Conservation (phyloP, 1,140 invertebrate species). For the Platyura marginata region DNA sequence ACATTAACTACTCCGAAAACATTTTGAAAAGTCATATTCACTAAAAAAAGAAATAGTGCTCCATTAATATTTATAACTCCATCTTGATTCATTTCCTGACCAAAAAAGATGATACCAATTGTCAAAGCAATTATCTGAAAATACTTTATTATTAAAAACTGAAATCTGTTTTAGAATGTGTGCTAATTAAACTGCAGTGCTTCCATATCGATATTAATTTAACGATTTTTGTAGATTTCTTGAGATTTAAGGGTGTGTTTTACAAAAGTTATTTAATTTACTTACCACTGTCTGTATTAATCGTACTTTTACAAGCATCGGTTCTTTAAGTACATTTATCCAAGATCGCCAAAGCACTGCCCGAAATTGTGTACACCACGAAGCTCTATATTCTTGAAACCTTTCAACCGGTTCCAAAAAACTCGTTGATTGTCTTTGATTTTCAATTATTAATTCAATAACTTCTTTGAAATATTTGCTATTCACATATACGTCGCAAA, state of each 20-base stretch:
- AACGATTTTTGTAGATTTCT: constrained; percentile 69
- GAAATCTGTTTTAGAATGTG: too few species aligned
- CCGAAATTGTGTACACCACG: constrained; percentile 73
- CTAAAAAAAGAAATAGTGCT: constrained; percentile 80
- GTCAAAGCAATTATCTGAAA: constrained; percentile 66
- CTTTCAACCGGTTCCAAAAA: too few species aligned
- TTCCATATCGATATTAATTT: too few species aligned
- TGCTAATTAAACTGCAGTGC: too few species aligned
- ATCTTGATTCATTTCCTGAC: constrained; percentile 65
- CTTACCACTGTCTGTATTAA: constrained; percentile 31
- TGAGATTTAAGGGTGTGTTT: constrained; percentile 64
- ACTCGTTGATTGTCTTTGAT: constrained; percentile 25
- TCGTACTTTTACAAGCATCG: constrained; percentile 71
- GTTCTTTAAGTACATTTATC: constrained; percentile 74
- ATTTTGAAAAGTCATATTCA: constrained; percentile 88
- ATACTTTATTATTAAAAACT: too few species aligned
- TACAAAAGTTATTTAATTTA: constrained; percentile 46
- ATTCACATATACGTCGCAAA: constrained; percentile 54
- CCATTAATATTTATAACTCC: constrained; percentile 94
- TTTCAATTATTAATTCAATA: neutral
- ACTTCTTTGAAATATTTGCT: constrained; percentile 26
- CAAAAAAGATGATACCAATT: constrained; percentile 77
- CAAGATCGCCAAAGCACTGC: constrained; percentile 83
- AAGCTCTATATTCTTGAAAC: constrained; percentile 51
- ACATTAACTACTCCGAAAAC: constrained; percentile 77